Base-by-base conservation (phyloP, 92 coral and sea anemone species). In the Epizoanthus stellaris region DNA sequence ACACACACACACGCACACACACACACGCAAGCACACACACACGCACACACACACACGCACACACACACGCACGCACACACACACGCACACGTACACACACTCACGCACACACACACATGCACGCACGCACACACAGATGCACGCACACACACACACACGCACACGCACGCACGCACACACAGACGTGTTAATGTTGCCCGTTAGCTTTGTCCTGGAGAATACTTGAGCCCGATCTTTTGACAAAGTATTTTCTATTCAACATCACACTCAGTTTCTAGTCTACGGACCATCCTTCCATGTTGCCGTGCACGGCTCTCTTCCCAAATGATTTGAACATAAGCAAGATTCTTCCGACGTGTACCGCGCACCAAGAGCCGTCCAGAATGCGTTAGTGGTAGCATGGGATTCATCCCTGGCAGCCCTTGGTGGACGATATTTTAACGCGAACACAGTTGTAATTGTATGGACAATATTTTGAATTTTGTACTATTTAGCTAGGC, bases 381-480 rank as follows among this genome's bases (percentile, higher is more conserved):
- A 9, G 39, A 7, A 17, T 68, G 39, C 69, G 69, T 38, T 40
- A 13, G 69, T 23, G 73, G 6, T 30, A 68, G 15, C 52, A 38
- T 38, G 2, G 73, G 42, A 40, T 38, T 10, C 10, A n/a, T 68
- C 0, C 9, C 47, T 14, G 49, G 10, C 20, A 36, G 39, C 19
- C 8, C 14, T 38, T 68, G 9, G 45, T 38, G 73, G 45, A 38
- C 9, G 5, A 19, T 62, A 34, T 68, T 68, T 68, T 36, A 36
- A 4, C 73, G 2, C 3, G 42, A 68, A 68, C 70, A 66, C 16
- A 66, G 70, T 25, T 66, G 16, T 3, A 30, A 66, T 12, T 66
- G 70, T 66, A 66, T 23, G 42, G 70, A 66, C 42, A 68, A 16
- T 38, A 68, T 68, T 68, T 36, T 34, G 73, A 68, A 38, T 68